Percentiles rank a stretch among this genome's conserved stretches.
phyloP scores from a whole-genome alignment of 2,797 vertebrate species.

The Coregonus sp. region DNA sequence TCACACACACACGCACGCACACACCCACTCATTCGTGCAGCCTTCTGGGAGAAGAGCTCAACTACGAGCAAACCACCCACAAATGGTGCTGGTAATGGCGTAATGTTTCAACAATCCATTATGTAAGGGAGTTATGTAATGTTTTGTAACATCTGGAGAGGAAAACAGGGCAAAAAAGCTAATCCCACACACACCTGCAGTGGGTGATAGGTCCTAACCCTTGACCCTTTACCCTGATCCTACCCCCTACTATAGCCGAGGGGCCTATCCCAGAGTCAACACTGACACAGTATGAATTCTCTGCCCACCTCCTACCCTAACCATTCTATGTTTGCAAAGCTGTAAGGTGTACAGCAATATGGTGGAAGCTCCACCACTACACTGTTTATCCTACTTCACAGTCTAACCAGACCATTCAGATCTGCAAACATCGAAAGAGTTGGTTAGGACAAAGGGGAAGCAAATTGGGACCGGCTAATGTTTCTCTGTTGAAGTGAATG shows the following conservation, averaged over 20 bases:
- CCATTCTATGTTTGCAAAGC: too few species aligned
- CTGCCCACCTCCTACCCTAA: too few species aligned
- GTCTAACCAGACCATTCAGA: too few species aligned
- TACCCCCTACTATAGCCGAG: neutral
- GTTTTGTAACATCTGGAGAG: neutral
- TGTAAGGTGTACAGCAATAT: too few species aligned
- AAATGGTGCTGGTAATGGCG: neutral
- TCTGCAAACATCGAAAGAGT: too few species aligned
- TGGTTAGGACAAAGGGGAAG: too few species aligned
- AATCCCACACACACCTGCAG: neutral
- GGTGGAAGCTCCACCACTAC: too few species aligned
- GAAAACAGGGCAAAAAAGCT: neutral
- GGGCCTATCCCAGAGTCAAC: neutral
- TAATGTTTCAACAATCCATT: neutral
- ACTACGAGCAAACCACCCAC: neutral
- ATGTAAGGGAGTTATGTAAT: neutral
- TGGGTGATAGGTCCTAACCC: neutral
- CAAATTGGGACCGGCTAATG: too few species aligned
- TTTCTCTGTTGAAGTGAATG: too few species aligned
- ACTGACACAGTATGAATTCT: too few species aligned
- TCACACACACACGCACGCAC: neutral
- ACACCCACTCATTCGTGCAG: constrained; percentile 9
- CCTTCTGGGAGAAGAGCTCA: neutral
- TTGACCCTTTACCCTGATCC: neutral
- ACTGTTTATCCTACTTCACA: too few species aligned